Evolutionary conservation across 1,140 invertebrate species (phyloP).

Genomic region (Doryteuthis pealeii): DNA sequence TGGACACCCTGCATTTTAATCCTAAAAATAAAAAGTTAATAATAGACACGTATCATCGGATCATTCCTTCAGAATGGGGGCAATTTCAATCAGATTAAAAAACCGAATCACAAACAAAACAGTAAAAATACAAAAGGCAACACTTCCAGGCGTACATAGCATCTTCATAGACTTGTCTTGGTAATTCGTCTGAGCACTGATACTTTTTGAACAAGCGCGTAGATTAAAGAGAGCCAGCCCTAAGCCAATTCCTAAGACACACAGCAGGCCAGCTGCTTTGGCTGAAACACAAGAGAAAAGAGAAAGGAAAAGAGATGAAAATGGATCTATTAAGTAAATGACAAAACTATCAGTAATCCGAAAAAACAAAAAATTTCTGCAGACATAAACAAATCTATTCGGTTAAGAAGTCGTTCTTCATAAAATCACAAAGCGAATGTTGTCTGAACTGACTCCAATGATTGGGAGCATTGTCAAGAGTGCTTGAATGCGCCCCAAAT

Average conservation of each 20-base stretch:
- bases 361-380: no score
- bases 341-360: no score
- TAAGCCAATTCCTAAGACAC: conserved; percentile 44
- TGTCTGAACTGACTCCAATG: no score
- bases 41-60: no score
- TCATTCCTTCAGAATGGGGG: no score
- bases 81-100: conserved; percentile 8
- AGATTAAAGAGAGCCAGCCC: conserved; percentile 40
- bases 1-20: no score
- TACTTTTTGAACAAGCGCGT: conserved; percentile 32
- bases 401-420: no score
- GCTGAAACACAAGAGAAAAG: conserved; percentile 39
- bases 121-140: not conserved
- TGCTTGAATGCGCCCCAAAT: no score
- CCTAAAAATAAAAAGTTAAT: no score
- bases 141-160: conserved; percentile 25
- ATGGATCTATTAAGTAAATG: not conserved
- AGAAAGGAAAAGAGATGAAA: conserved; percentile 11
- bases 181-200: conserved; percentile 17
- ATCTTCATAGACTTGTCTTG: conserved; percentile 25
- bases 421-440: no score
- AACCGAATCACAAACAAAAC: not conserved
- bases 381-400: no score
- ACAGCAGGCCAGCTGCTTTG: conserved; percentile 43
- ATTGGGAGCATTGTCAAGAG: no score